Evolutionary conservation across 2,797 vertebrate genomes (phyloP).

Genomic region (Yasuhikotakia modesta): DNA sequence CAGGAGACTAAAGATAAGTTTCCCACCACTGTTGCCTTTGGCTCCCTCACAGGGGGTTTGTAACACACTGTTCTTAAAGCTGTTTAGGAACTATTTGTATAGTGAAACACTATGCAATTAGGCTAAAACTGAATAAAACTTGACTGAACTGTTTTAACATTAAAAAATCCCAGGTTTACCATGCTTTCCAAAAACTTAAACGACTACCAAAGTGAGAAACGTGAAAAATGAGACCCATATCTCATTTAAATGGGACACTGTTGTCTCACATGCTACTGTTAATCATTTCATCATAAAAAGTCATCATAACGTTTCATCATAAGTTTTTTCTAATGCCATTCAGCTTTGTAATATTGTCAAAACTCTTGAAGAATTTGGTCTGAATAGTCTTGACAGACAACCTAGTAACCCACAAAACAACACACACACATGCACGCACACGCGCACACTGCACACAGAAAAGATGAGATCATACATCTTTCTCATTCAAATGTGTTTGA

Average conservation of each 20-base stretch:
- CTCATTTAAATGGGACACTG: not conserved
- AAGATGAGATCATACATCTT: slow-evolving; percentile 20
- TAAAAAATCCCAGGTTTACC: not conserved
- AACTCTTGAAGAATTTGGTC: not conserved
- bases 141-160: not conserved
- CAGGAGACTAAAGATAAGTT: too few species aligned
- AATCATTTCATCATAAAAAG: not conserved
- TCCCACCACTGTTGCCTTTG: too few species aligned
- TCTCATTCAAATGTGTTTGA: slow-evolving; percentile 35
- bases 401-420: not conserved
- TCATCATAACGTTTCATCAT: too few species aligned
- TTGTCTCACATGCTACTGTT: not conserved
- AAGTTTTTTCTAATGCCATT: slow-evolving; percentile 9
- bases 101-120: too few species aligned
- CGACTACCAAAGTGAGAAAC: too few species aligned
- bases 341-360: not conserved
- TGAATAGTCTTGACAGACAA: not conserved
- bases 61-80: not conserved
- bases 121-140: not conserved
- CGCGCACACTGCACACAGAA: not conserved
- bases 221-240: not conserved
- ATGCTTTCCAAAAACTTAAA: not conserved
- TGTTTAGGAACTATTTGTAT: not conserved
- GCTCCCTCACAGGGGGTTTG: not conserved
- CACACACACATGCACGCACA: slow-evolving; percentile 13